Percentiles rank a stretch among this genome's conserved stretches.
Evolutionary conservation across 2,113 vertebrate species (phyloP).

Genomic region (Pleuronectes platessa): DNA sequence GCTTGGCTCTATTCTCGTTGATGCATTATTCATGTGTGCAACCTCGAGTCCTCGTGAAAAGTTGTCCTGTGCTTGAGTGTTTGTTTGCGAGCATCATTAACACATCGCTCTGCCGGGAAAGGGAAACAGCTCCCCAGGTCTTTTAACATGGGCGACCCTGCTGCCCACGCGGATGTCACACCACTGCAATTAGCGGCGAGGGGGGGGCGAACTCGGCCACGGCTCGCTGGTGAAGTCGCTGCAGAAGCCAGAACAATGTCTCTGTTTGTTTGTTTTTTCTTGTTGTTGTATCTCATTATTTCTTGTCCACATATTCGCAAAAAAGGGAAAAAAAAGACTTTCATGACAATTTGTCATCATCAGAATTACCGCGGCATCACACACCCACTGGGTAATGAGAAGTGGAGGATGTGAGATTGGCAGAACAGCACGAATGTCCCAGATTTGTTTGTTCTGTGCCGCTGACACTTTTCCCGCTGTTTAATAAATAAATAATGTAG

Average conservation of each 20-base stretch:
- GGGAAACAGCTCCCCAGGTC: conserved; percentile 57
- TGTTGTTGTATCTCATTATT: conserved; percentile 69
- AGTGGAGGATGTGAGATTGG: not conserved
- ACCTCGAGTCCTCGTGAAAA: conserved; percentile 47
- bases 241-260: conserved; percentile 44
- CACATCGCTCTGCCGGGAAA: conserved; percentile 44
- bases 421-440: not conserved
- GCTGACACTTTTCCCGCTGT: not conserved
- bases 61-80: conserved; percentile 55
- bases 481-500: not conserved
- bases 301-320: conserved; percentile 58
- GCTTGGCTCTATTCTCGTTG: conserved; percentile 64
- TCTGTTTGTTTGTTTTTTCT: conserved; percentile 37
- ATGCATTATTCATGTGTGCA: conserved; percentile 64
- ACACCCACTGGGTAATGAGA: conserved; percentile 32
- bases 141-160: conserved; percentile 55
- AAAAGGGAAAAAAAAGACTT: conserved; percentile 60
- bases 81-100: conserved; percentile 73
- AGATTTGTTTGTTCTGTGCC: not conserved
- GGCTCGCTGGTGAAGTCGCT: conserved; percentile 51
- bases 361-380: conserved; percentile 19
- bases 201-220: conserved; percentile 47
- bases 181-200: conserved; percentile 71
- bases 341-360: conserved; percentile 55
- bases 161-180: conserved; percentile 71